Conservation (phyloP, 1,140 invertebrate species). For the Callitettix versicolor region DNA sequence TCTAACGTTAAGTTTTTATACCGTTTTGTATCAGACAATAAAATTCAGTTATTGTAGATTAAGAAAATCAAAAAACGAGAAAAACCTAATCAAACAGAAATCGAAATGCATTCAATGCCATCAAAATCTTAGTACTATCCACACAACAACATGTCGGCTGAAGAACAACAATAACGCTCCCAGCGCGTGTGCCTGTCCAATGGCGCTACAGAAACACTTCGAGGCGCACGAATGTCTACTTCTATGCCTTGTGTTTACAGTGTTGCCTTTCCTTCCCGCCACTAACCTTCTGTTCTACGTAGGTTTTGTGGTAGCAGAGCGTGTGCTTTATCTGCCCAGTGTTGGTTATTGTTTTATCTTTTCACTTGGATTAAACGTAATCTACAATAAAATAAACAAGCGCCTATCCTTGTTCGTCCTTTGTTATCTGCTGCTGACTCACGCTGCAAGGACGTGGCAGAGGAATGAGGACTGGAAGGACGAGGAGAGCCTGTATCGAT, state of each 20-base stretch:
- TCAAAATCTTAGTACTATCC: no score
- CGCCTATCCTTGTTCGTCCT: constrained; percentile 29
- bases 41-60: neutral
- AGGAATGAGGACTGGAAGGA: constrained; percentile 85
- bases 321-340: constrained; percentile 89
- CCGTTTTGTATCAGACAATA: neutral
- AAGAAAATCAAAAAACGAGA: no score
- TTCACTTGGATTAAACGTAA: constrained; percentile 46
- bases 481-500: constrained; percentile 86
- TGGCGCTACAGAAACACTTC: no score
- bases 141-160: no score
- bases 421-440: constrained; percentile 42
- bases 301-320: constrained; percentile 92
- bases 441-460: constrained; percentile 60
- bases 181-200: no score
- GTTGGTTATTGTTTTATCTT: constrained; percentile 87
- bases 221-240: neutral
- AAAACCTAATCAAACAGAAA: no score
- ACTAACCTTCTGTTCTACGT: constrained; percentile 92
- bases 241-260: constrained; percentile 54
- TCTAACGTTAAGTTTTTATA: constrained; percentile 58
- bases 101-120: no score
- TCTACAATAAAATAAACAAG: constrained; percentile 31
- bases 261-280: constrained; percentile 86
- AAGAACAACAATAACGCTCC: no score